Conservation (phyloP, 2,888 invertebrate genomes). For the Autographa gamma region DNA sequence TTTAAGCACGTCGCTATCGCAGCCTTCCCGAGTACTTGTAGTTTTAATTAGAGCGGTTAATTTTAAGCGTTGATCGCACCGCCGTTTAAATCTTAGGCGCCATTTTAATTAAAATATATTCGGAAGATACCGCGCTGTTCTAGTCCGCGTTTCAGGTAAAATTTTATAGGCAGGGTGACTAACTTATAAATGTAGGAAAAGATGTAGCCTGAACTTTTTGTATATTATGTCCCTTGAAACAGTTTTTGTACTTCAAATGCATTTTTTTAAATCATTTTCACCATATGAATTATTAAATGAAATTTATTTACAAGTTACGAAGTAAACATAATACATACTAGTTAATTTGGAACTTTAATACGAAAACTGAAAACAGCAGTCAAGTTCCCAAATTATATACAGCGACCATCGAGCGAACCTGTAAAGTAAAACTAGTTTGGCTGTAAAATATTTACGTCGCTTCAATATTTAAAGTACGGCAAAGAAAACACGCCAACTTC, state of each 20-base stretch:
- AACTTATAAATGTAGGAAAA: not conserved
- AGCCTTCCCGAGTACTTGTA: conserved; percentile 49
- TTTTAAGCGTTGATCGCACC: conserved; percentile 59
- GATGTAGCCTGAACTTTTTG: not conserved
- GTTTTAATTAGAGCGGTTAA: conserved; percentile 64
- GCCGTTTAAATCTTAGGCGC: conserved; percentile 55
- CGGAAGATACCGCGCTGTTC: conserved; percentile 33
- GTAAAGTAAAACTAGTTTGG: conserved; percentile 37
- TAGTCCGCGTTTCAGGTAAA: conserved; percentile 14
- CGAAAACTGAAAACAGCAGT: conserved; percentile 25
- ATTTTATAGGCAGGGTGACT: conserved; percentile 21
- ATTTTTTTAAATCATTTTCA: no score
- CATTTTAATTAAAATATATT: conserved; percentile 60
- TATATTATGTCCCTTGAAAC: not conserved
- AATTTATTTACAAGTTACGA: not conserved
- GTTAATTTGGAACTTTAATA: conserved; percentile 10
- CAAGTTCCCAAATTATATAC: conserved; percentile 27
- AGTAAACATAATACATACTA: not conserved
- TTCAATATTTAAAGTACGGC: conserved; percentile 52
- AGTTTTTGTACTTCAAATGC: no score
- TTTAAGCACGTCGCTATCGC: conserved; percentile 38
- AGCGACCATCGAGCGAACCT: conserved; percentile 13
- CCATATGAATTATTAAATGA: not conserved
- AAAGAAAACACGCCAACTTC: conserved; percentile 45
- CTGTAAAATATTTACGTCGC: conserved; percentile 50